Conservation (phyloP, 1,140 invertebrate genomes). For the Heliconius eleuchia region DNA sequence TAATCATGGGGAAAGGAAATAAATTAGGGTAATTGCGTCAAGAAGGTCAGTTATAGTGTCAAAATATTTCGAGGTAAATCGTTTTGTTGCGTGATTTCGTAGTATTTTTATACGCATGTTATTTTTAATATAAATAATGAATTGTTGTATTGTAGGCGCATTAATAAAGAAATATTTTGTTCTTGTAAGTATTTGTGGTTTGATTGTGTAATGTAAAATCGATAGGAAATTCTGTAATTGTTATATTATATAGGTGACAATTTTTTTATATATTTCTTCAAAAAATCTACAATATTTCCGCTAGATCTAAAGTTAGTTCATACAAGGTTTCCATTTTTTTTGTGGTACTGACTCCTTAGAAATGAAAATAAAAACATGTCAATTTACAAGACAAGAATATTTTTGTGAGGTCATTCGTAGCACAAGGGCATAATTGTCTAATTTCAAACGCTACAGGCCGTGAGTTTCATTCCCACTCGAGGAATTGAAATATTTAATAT, state of each 20-base stretch:
- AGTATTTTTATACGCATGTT: constrained; percentile 1
- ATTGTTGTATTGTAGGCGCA: background rate
- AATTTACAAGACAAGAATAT: too few species aligned
- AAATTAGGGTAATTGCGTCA: background rate
- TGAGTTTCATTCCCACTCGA: background rate
- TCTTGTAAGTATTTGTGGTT: background rate
- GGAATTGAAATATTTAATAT: background rate
- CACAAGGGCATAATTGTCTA: too few species aligned
- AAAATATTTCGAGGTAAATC: background rate
- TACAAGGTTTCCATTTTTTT: too few species aligned
- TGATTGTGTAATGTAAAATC: background rate
- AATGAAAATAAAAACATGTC: too few species aligned
- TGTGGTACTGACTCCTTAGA: too few species aligned
- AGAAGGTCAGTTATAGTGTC: constrained; percentile 1
- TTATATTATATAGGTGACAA: too few species aligned
- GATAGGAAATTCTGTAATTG: background rate
- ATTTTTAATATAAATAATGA: background rate
- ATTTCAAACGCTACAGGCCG: too few species aligned
- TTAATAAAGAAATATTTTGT: background rate
- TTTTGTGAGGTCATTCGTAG: too few species aligned
- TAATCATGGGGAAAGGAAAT: background rate
- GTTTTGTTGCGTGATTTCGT: background rate
- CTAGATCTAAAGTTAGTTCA: too few species aligned
- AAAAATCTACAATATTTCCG: too few species aligned
- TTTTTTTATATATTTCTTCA: too few species aligned